Conservation (phyloP, 2,888 invertebrate species). For the Clostera curtula region DNA sequence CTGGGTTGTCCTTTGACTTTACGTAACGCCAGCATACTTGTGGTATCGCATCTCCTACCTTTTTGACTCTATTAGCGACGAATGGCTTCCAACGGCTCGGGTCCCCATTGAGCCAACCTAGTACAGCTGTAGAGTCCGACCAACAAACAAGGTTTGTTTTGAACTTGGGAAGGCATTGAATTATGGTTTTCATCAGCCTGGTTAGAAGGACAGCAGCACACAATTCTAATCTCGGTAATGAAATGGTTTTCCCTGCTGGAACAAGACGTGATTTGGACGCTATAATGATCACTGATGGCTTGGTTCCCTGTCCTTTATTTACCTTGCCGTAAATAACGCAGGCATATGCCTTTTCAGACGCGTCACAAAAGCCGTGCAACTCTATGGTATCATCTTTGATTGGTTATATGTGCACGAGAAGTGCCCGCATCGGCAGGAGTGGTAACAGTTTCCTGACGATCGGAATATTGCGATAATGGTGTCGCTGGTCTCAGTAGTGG, state of each 20-base stretch:
- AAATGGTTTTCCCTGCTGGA: slow-evolving; percentile 2
- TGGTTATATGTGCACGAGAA: no score
- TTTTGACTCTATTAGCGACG: slow-evolving; percentile 7
- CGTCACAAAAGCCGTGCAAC: no score
- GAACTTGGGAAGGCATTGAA: slow-evolving; percentile 1
- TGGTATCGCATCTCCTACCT: slow-evolving; percentile 6
- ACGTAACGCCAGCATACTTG: slow-evolving; percentile 7
- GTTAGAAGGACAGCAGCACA: slow-evolving; percentile 4
- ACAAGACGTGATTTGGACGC: slow-evolving; percentile 2
- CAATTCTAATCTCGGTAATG: slow-evolving; percentile 7
- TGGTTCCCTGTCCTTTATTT: no score
- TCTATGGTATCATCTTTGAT: no score
- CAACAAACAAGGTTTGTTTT: slow-evolving; percentile 3
- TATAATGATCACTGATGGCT: neutral
- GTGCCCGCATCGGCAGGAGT: no score
- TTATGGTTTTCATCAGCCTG: slow-evolving; percentile 5
- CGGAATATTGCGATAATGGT: no score
- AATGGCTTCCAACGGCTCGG: slow-evolving; percentile 7
- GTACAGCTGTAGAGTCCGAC: slow-evolving; percentile 9
- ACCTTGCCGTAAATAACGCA: no score
- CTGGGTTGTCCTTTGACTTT: slow-evolving; percentile 3
- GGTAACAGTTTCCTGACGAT: no score
- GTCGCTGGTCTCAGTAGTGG: no score
- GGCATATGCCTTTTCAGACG: no score
- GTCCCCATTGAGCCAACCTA: slow-evolving; percentile 11